Evolutionary conservation across 2,113 vertebrate genomes (phyloP), one percentile per base, ranked within the genome.

Genomic region (Passer montanus): DNA sequence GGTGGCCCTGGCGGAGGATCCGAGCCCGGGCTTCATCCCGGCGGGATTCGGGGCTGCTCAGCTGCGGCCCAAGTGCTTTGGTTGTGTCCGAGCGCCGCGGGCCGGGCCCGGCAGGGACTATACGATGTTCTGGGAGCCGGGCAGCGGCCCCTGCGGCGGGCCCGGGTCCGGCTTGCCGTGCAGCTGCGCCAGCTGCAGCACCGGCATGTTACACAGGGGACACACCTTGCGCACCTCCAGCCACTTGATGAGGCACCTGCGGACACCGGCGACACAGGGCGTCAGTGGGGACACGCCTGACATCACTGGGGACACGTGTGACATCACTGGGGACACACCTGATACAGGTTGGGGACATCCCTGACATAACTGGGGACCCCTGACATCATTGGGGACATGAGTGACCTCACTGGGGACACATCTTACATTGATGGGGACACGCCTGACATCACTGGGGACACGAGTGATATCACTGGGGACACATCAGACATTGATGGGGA

Each of bases 181-280:
- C 94, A 99, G 97, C 96, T 99, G 99, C 7, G 99, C 99, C 87
- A 99, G 97, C 98, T 99, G 99, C 78, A 99, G 97, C 84, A 99
- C 99, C 0, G 99, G 99, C 98, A 99, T 99, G 98, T 99, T 99
- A 98, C 99, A 99, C 60, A 99, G 98, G 4, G 99, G 99, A 89
- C 99, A 99, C 60, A 99, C 99, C 96, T 99, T 99, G 66, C 99
- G 99, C 95, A 99, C 99, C 97, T 99, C 99, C 98, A 99, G 95
- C 99, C 99, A 99, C 93, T 99, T 99, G 97, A 99, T 99, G 98
- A 99, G 99, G 98, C 99, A 99, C 99, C 99, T 99, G 97, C 8
- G 53, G 66, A n/a, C 41, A 78, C 7, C 21, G 58, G 37, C n/a
- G 39, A 70, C 74, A 87, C 47, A 5, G 31, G 11, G 2, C 23